Conservation (phyloP, 2,113 vertebrate genomes). For the Chiloscyllium plagiosum region DNA sequence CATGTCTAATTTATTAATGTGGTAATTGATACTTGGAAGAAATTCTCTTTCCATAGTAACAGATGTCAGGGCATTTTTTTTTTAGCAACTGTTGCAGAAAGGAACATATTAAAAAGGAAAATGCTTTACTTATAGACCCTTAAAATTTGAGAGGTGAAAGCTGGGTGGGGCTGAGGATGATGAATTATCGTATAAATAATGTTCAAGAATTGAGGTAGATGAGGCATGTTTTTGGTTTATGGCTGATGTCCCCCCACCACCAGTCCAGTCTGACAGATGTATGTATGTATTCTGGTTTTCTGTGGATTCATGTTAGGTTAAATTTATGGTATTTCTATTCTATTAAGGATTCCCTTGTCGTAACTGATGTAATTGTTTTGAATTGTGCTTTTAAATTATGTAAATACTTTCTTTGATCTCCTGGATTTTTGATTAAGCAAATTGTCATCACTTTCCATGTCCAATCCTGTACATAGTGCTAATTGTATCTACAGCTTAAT, state of each 20-base stretch:
- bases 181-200: not conserved
- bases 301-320: not conserved
- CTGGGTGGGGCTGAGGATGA: not conserved
- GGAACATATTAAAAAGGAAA: not conserved
- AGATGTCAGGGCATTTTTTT: not conserved
- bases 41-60: not conserved
- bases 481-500: not conserved
- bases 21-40: not conserved
- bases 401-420: not conserved
- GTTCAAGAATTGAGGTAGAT: not conserved
- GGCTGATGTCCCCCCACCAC: not conserved
- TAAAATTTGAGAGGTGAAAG: not conserved
- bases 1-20: not conserved
- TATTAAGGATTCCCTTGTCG: not conserved
- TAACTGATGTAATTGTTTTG: not conserved
- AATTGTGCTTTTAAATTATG: not conserved
- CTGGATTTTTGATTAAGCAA: not conserved
- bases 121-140: not conserved
- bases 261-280: not conserved
- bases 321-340: not conserved
- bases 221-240: not conserved
- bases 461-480: not conserved
- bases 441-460: not conserved
- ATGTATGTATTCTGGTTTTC: not conserved
- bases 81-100: not conserved